phyloP scores from a whole-genome alignment of 2,113 vertebrate species.

The Electrona antarctica region DNA sequence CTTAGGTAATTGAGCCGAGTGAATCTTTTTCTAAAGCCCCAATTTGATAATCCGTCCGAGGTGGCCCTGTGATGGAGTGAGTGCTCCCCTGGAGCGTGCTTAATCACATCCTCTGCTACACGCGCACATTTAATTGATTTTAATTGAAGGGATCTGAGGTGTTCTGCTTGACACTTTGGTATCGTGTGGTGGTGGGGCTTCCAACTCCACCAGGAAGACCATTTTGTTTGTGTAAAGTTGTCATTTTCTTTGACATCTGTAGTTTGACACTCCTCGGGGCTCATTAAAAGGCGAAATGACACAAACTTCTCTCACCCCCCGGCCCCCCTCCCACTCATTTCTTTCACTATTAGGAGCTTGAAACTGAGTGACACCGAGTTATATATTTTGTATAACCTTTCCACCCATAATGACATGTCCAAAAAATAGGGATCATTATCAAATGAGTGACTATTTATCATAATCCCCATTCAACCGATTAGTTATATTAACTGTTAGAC shows the following conservation, averaged over 20 bases:
- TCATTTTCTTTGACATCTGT: background rate
- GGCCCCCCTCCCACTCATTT: background rate
- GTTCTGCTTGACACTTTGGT: conserved; percentile 2
- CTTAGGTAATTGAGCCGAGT: conserved; percentile 6
- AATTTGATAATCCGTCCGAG: conserved; percentile 38
- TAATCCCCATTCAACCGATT: no score
- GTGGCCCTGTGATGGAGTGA: conserved; percentile 2
- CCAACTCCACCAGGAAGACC: background rate
- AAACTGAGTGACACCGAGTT: no score
- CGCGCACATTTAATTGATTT: conserved; percentile 10
- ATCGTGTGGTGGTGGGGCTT: background rate
- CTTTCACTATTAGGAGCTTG: no score
- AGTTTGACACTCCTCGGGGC: background rate
- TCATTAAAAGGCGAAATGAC: conserved; percentile 5
- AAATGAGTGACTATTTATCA: no score
- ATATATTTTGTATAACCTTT: no score
- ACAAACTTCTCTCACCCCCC: background rate
- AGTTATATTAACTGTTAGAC: no score
- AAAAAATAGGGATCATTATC: no score
- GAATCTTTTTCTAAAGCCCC: conserved; percentile 23
- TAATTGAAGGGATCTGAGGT: conserved; percentile 31
- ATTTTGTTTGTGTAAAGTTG: background rate
- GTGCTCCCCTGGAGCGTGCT: conserved; percentile 17
- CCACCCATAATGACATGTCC: no score
- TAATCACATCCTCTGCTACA: conserved; percentile 30